These are phyloP conservation scores for Menura novaehollandiae DNA, from an alignment of 2,113 vertebrate genomes.

Conservation along the genomic window DNA sequence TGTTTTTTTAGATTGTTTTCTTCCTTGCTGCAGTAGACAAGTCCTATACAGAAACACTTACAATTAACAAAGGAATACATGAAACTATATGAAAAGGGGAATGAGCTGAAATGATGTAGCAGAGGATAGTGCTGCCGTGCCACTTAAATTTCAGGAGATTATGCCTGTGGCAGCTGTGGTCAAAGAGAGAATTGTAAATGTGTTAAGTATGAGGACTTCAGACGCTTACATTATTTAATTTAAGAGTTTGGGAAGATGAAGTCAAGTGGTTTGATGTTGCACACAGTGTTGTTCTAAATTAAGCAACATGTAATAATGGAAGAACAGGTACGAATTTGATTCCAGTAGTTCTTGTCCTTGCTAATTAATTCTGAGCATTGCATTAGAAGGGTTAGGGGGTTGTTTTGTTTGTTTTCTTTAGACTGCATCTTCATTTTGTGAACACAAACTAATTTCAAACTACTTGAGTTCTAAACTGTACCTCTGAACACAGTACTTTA, in stretches of 20 bases:
- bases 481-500: background rate
- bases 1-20: conserved; percentile 11
- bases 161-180: background rate
- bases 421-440: background rate
- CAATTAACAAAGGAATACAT: background rate
- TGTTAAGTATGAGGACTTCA: background rate
- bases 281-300: background rate
- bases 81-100: background rate
- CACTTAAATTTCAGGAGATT: background rate
- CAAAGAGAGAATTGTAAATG: background rate
- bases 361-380: background rate
- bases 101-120: background rate
- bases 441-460: background rate
- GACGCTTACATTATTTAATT: background rate
- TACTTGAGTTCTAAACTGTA: background rate
- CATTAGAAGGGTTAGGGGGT: background rate
- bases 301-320: background rate
- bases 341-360: background rate
- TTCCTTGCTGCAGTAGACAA: background rate
- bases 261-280: background rate
- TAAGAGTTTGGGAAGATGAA: background rate
- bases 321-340: conserved; percentile 15
- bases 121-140: background rate
- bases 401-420: background rate
- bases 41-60: background rate